Evolutionary conservation across 2,888 invertebrate genomes (phyloP), one percentile per base, ranked within the genome.

Genomic region (Panzeria rudis): DNA sequence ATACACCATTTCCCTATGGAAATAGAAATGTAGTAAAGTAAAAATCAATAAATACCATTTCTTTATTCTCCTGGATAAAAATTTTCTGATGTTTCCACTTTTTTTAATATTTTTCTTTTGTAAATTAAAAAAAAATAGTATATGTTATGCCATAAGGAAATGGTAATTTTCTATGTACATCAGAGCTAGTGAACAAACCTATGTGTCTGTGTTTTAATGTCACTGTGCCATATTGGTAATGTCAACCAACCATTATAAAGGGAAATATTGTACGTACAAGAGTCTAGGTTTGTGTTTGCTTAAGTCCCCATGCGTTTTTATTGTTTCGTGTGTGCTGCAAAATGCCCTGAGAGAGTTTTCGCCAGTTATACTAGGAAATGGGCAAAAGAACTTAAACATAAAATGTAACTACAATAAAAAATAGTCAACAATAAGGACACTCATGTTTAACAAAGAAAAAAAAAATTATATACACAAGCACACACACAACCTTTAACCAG

Each of bases 1-100:
- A 32, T 32, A 79, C 71, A 79, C 69, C 78, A 25, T 79, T 79
- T 68, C 50, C 62, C 71, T 3, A 2, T 8, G 29, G 29, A 32
- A 32, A 2, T 13, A 25, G 5, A 56, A 44, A 44, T 6, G 6
- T 47, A 23, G 5, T 15, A 62, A 73, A 35, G 1, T 9, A 52
- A 66, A 66, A 66, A 17, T 25, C 54, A 15, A 54, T 54, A 56
- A 38, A 3, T 6, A 56, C 7, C n/a, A n/a, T 11, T 23, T 20
- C 17, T 2, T 2, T n/a, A n/a, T 20, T 8, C 44, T 17, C n/a
- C 4, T 0, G 17, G n/a, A 64, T n/a, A 32, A 7, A 32, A 66
- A 32, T 9, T 64, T 44, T 25, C 41, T 9, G 6, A 44, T 4
- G 29, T 29, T 44, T 25, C 29, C 23, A 15, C 61, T 7, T 35